Evolutionary conservation across 2,888 invertebrate genomes (phyloP).

Genomic region (Andrena hattorfiana): DNA sequence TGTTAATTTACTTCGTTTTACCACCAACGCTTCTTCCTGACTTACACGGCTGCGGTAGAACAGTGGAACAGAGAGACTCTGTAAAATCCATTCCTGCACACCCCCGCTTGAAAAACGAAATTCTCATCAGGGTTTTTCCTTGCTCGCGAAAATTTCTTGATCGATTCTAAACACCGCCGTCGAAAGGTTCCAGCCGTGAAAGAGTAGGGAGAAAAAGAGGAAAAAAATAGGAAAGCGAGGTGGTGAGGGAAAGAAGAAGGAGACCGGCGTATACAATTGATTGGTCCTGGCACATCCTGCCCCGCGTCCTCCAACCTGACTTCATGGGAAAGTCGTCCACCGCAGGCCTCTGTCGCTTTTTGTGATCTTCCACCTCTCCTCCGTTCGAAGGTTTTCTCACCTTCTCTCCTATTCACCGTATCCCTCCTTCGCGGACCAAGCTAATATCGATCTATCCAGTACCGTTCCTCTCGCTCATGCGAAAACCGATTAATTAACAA

Average conservation of each 20-base stretch:
- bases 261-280: slow-evolving; percentile 84
- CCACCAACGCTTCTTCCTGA: neutral
- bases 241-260: slow-evolving; percentile 72
- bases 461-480: slow-evolving; percentile 29
- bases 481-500: slow-evolving; percentile 26
- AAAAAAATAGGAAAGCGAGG: slow-evolving; percentile 65
- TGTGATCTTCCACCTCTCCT: slow-evolving; percentile 55
- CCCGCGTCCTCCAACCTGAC: slow-evolving; percentile 75
- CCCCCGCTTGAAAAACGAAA: neutral
- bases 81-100: neutral
- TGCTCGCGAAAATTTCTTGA: slow-evolving; percentile 32
- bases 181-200: neutral
- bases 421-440: slow-evolving; percentile 41
- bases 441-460: slow-evolving; percentile 42
- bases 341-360: slow-evolving; percentile 72
- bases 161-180: neutral
- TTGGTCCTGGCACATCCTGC: slow-evolving; percentile 84
- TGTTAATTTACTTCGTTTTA: neutral
- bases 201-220: slow-evolving; percentile 59
- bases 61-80: neutral
- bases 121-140: neutral
- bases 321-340: slow-evolving; percentile 84
- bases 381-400: slow-evolving; percentile 61
- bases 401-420: slow-evolving; percentile 36
- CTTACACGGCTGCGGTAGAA: neutral